A percentile compares a stretch with the other conserved stretches of the same genome.
These are phyloP conservation scores for Trichonephila clavipes DNA, from an alignment of 1,140 invertebrate genomes.

Conservation along the genomic window DNA sequence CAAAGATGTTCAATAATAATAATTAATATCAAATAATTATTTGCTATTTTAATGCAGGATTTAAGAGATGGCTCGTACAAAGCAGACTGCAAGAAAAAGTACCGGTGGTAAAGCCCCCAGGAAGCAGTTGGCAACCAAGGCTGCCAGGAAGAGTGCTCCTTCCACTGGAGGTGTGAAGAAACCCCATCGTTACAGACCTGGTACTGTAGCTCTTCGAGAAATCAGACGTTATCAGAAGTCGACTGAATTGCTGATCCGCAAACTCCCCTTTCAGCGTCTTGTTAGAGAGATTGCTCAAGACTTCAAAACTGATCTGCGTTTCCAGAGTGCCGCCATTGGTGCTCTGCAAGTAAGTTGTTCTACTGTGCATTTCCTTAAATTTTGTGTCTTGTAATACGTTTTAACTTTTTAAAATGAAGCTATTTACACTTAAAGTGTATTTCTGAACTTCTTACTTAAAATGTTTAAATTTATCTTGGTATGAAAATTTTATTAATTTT, in stretches of 20 bases:
- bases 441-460: no score
- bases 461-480: no score
- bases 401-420: no score
- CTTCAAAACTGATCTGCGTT: slow-evolving; percentile 85
- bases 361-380: no score
- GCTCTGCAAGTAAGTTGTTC: slow-evolving; percentile 77
- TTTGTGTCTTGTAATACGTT: no score
- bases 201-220: slow-evolving; percentile 93
- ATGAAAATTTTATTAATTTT: no score
- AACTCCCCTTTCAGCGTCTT: slow-evolving; percentile 91
- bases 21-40: neutral
- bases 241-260: slow-evolving; percentile 90
- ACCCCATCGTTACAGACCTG: slow-evolving; percentile 85
- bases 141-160: slow-evolving; percentile 87
- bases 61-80: slow-evolving; percentile 89
- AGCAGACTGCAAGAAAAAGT: slow-evolving; percentile 91
- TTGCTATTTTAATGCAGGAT: neutral
- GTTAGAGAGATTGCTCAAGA: slow-evolving; percentile 94
- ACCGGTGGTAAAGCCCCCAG: slow-evolving; percentile 92
- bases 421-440: no score
- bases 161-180: slow-evolving; percentile 93
- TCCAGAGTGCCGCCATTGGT: slow-evolving; percentile 83
- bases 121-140: slow-evolving; percentile 93
- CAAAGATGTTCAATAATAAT: no score
- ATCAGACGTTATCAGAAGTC: slow-evolving; percentile 93